Evolutionary conservation across 2,888 invertebrate genomes (phyloP), one percentile per base, ranked within the genome.

Genomic region (Slavum lentiscoides): DNA sequence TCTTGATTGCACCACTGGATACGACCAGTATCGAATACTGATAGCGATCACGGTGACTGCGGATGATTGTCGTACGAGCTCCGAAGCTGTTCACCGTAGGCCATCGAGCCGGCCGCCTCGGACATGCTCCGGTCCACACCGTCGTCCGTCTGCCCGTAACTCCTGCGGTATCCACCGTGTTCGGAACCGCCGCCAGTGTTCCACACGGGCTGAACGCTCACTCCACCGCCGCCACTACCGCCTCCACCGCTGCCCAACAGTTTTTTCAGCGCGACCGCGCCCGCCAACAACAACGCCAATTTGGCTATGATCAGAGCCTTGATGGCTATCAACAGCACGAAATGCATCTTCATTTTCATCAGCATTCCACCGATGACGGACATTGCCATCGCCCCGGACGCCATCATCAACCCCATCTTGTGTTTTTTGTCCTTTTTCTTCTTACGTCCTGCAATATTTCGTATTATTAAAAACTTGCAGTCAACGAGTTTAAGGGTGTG

Each of bases 241-340:
- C 88, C 43, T 90, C 91, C 85, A 88, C 89, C 82, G 90, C 91
- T 83, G 13, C 83, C 80, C 89, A 92, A 83, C 92, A 94, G 85
- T 91, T 93, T 69, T 89, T 89, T 83, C 88, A 94, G 83, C 93
- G 94, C 0, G 89, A 94, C 84, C 89, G 91, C 67, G 86, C 92
- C 82, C 91, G 91, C 80, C 93, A 93, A 85, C 89, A 90, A 82
- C 91, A 92, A 76, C 90, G 91, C 84, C 91, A 92, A 11, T 87
- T 94, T 80, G 93, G 93, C 72, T 5, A 80, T 43, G 9, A 80
- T n/a, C 58, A 80, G 43, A 0, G 80, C 80, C 30, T 80, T 80
- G n/a, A 72, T 0, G 23, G 80, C 80, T 21, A 80, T 72, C 66
- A 66, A 11, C 55, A 53, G n/a, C 17, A 58, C 72, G 2, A 21